Evolutionary conservation across 2,113 vertebrate species (phyloP).

Genomic region (Paedocypris sp.): DNA sequence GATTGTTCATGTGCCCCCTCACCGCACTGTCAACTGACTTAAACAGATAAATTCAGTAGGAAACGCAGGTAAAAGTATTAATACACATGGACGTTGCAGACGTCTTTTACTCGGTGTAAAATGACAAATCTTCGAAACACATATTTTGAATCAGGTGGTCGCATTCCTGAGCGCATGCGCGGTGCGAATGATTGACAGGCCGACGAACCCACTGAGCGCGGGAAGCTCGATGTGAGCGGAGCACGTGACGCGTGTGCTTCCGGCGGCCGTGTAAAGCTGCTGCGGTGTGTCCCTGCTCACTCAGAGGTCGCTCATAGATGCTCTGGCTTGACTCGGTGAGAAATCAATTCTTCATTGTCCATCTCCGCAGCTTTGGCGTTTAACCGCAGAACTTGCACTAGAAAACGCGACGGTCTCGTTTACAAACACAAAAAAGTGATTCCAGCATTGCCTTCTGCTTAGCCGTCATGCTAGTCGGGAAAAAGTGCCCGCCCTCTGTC

Average conservation of each 20-base stretch:
- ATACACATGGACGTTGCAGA: too few species aligned
- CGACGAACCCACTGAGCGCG: neutral
- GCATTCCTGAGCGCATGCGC: too few species aligned
- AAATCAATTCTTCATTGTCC: neutral
- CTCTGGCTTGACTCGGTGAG: slow-evolving; percentile 43
- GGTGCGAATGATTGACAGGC: slow-evolving; percentile 1
- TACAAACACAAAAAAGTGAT: neutral
- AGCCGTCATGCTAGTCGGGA: neutral
- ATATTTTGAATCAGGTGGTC: too few species aligned
- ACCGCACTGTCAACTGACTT: too few species aligned
- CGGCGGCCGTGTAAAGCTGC: slow-evolving; percentile 46
- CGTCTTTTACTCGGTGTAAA: too few species aligned
- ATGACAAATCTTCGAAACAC: too few species aligned
- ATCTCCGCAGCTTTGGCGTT: neutral
- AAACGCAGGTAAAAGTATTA: too few species aligned
- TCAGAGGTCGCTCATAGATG: slow-evolving; percentile 41
- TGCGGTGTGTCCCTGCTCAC: slow-evolving; percentile 25
- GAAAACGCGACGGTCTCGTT: neutral
- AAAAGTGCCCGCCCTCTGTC: slow-evolving; percentile 10
- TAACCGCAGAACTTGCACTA: neutral
- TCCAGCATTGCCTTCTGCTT: neutral
- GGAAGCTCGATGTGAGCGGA: neutral
- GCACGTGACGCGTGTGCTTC: slow-evolving; percentile 49
- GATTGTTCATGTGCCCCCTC: too few species aligned
- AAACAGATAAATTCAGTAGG: too few species aligned